Evolutionary conservation across 1,140 invertebrate species (phyloP), one percentile per base, ranked within the genome.

Genomic region (Mya arenaria): DNA sequence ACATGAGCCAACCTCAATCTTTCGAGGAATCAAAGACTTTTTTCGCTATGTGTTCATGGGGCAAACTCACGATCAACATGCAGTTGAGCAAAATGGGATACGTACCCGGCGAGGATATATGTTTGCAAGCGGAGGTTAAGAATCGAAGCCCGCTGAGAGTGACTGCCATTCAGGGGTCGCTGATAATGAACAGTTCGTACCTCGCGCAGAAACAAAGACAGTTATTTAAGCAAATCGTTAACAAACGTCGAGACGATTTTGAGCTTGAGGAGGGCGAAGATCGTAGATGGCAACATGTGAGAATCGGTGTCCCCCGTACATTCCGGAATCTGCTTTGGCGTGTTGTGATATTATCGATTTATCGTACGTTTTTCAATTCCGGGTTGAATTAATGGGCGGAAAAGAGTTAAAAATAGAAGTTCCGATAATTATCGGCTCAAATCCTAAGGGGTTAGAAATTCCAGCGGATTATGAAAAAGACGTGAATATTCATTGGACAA

Each of bases 281-380:
- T 23, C 86, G 91, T 10, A 85, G 87, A 13, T 93, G 92, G 92
- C 89, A 85, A 36, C 88, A 88, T 83, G 89, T 92, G 0, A 81
- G 90, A 32, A 79, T 93, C 8, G 85, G 89, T 10, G 85, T 93
- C 8, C 92, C 10, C 90, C 91, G 0, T 93, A 92, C 81, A 91
- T 92, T 10, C 92, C 92, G 0, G 92, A 92, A 82, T 88, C 92
- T 0, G 75, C 66, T n/a, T 79, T 93, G 23, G 88, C 92, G 23
- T 86, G 81, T 56, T 92, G 91, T 80, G 91, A 91, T 82, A 90
- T 93, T 63, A 93, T 93, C 23, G 91, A 92, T 62, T 84, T 93
- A 17, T 69, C 85, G 19, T 93, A 93, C 68, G 65, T 83, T 15
- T 88, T 93, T 60, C 88, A 90, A 68, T 92, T 92, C 69, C 66